Evolutionary conservation across 2,113 vertebrate genomes (phyloP).

Genomic region (Falcunculus frontatus): DNA sequence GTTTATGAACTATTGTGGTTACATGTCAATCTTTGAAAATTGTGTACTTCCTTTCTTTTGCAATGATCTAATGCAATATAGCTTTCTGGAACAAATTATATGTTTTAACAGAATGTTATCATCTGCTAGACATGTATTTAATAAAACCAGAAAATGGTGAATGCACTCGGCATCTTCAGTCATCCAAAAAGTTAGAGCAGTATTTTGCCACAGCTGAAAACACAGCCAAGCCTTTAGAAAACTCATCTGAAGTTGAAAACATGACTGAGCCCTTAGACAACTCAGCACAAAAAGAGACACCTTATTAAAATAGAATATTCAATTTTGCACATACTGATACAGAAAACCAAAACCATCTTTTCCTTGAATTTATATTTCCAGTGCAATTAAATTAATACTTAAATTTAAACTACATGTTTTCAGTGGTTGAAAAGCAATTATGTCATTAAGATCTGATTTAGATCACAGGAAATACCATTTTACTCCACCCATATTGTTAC

Average conservation of each 20-base stretch:
- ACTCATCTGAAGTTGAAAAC: neutral
- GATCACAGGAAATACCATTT: conserved; percentile 59
- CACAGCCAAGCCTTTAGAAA: neutral
- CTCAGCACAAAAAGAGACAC: neutral
- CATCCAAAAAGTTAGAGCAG: neutral
- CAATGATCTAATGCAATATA: neutral
- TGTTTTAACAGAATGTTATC: neutral
- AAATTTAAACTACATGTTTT: neutral
- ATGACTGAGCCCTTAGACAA: neutral
- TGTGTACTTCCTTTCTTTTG: neutral
- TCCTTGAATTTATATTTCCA: neutral
- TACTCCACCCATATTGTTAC: conserved; percentile 57
- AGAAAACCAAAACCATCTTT: neutral
- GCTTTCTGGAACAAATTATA: neutral
- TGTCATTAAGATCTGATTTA: conserved; percentile 56
- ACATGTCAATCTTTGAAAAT: neutral
- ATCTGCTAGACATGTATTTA: neutral
- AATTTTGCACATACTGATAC: neutral
- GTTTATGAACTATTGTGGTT: neutral
- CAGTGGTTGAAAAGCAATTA: conserved; percentile 66
- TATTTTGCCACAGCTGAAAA: neutral
- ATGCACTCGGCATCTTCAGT: neutral
- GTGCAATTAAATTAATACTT: conserved; percentile 1
- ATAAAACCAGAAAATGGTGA: neutral
- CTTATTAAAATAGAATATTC: neutral